phyloP scores from a whole-genome alignment of 2,113 vertebrate species.

The Megaleporinus macrocephalus region DNA sequence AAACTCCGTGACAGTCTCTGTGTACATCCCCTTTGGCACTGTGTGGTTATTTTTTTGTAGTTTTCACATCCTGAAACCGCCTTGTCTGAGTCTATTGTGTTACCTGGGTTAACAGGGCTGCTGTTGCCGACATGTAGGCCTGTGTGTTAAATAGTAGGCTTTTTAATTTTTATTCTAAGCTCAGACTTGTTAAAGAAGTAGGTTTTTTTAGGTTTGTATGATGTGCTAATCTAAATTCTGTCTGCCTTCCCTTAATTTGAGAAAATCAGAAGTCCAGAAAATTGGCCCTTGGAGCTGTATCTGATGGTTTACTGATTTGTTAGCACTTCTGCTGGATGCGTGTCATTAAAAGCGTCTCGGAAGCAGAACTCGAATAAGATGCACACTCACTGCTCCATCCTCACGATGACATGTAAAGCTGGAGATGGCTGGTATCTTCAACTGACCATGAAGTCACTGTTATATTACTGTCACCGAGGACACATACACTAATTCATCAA shows the following conservation, averaged over 20 bases:
- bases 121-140: neutral
- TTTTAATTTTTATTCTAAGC: neutral
- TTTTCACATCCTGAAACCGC: neutral
- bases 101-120: neutral
- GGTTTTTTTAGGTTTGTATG: neutral
- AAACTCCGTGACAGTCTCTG: neutral
- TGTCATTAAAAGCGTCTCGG: neutral
- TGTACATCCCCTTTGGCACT: neutral
- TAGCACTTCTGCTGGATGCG: neutral
- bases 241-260: neutral
- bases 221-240: neutral
- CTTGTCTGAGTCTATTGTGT: neutral
- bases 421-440: neutral
- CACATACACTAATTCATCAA: slow-evolving; percentile 32
- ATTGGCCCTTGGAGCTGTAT: neutral
- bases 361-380: neutral
- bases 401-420: slow-evolving; percentile 8
- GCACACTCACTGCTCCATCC: neutral
- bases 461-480: slow-evolving; percentile 35
- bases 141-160: neutral
- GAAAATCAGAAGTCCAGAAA: neutral
- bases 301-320: neutral
- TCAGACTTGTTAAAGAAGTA: neutral
- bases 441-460: slow-evolving; percentile 37
- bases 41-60: neutral